phyloP scores from a whole-genome alignment of 2,797 vertebrate species.

The Urosaurus nigricauda region DNA sequence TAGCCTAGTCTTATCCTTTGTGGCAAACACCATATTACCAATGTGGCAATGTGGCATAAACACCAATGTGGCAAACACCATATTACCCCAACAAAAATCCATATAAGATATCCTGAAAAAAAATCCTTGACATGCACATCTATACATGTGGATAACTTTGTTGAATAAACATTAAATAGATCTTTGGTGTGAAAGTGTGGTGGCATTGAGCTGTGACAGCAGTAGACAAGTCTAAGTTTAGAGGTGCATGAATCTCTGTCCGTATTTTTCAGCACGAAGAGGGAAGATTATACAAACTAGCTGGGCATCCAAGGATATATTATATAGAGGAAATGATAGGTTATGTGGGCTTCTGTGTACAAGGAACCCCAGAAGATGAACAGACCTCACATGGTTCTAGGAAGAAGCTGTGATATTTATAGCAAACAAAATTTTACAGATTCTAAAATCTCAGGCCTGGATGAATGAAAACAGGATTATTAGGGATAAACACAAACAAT shows the following conservation, averaged over 20 bases:
- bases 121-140: not conserved
- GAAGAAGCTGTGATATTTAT: not conserved
- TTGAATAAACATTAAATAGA: not conserved
- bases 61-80: too few relatives aligned
- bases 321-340: not conserved
- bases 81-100: not conserved
- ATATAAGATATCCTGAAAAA: not conserved
- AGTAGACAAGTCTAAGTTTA: not conserved
- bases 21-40: not conserved
- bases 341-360: not conserved
- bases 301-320: not conserved
- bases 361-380: not conserved
- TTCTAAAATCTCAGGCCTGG: not conserved
- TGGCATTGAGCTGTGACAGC: not conserved
- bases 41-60: too few relatives aligned
- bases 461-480: slow-evolving; percentile 3
- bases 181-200: not conserved
- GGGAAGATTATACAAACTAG: not conserved
- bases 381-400: not conserved
- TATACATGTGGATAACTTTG: too few relatives aligned
- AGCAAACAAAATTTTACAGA: not conserved
- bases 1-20: not conserved
- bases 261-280: not conserved
- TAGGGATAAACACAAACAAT: slow-evolving; percentile 2
- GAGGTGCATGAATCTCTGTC: not conserved